A percentile compares a stretch with the other conserved stretches of the same genome.
These are phyloP conservation scores for Drosophila emarginata DNA, from an alignment of 2,888 invertebrate species.

Conservation along the genomic window DNA sequence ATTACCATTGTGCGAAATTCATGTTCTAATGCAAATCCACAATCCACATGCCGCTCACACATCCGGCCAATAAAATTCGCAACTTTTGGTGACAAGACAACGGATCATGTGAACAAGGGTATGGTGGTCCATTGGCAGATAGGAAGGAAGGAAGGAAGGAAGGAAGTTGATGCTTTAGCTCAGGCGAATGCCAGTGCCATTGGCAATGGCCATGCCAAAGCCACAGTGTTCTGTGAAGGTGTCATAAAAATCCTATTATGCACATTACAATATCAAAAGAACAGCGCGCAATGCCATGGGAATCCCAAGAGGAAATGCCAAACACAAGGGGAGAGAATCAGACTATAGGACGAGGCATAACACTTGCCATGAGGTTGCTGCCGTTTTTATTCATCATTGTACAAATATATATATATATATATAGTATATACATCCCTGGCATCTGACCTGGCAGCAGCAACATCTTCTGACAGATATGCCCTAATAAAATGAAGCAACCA, in stretches of 20 bases:
- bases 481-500: slow-evolving; percentile 70
- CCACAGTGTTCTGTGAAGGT: slow-evolving; percentile 46
- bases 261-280: slow-evolving; percentile 81
- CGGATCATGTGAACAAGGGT: slow-evolving; percentile 14
- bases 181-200: slow-evolving; percentile 28
- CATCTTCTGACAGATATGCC: slow-evolving; percentile 63
- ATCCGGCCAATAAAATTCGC: slow-evolving; percentile 73
- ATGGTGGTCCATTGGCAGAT: background rate
- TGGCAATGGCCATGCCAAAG: slow-evolving; percentile 42
- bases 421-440: slow-evolving; percentile 8
- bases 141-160: background rate
- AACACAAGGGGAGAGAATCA: slow-evolving; percentile 35
- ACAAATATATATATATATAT: too few species aligned
- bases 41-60: slow-evolving; percentile 61
- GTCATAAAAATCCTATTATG: slow-evolving; percentile 80
- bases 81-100: slow-evolving; percentile 68
- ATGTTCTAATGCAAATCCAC: slow-evolving; percentile 73
- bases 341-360: background rate
- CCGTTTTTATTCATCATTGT: background rate
- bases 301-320: slow-evolving; percentile 61
- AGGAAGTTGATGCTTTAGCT: background rate
- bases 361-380: slow-evolving; percentile 2
- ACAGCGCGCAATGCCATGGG: slow-evolving; percentile 35
- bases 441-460: slow-evolving; percentile 12
- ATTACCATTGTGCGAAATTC: slow-evolving; percentile 72